These are phyloP conservation scores for Acronicta aceris DNA, from an alignment of 2,888 invertebrate species.

Conservation along the genomic window DNA sequence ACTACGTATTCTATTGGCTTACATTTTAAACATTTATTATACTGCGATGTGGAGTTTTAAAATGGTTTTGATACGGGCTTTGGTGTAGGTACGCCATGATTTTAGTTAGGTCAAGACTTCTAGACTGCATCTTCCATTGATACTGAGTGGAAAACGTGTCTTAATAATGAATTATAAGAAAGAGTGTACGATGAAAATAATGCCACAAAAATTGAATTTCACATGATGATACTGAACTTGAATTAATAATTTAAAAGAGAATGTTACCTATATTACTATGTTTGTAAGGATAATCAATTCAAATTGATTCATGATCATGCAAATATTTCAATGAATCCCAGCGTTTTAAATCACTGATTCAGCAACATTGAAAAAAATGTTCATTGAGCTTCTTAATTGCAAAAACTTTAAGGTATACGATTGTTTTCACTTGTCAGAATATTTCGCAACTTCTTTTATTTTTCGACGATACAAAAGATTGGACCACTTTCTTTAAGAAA, in stretches of 20 bases:
- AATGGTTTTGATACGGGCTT: constrained; percentile 5
- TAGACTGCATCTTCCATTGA: not conserved
- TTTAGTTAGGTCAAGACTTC: not conserved
- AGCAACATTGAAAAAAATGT: constrained; percentile 52
- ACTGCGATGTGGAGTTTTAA: constrained; percentile 7
- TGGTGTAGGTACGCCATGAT: not conserved
- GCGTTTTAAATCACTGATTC: constrained; percentile 39
- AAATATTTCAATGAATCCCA: constrained; percentile 34
- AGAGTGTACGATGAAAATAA: too few relatives aligned
- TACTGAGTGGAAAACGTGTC: not conserved
- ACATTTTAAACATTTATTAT: constrained; percentile 38
- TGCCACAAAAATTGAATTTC: too few relatives aligned
- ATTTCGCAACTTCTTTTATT: constrained; percentile 65
- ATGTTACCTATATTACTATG: constrained; percentile 1
- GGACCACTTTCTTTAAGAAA: constrained; percentile 67
- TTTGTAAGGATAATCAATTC: constrained; percentile 17
- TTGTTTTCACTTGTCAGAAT: constrained; percentile 65
- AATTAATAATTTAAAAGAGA: not conserved
- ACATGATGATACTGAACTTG: not conserved
- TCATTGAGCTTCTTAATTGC: constrained; percentile 60
- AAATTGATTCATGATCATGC: constrained; percentile 38
- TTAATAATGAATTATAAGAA: too few relatives aligned
- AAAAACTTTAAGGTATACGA: constrained; percentile 51
- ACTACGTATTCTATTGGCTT: constrained; percentile 43
- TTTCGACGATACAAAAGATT: constrained; percentile 65